Evolutionary conservation across 1,140 invertebrate genomes (phyloP).

Genomic region (Chlorops oryzae): DNA sequence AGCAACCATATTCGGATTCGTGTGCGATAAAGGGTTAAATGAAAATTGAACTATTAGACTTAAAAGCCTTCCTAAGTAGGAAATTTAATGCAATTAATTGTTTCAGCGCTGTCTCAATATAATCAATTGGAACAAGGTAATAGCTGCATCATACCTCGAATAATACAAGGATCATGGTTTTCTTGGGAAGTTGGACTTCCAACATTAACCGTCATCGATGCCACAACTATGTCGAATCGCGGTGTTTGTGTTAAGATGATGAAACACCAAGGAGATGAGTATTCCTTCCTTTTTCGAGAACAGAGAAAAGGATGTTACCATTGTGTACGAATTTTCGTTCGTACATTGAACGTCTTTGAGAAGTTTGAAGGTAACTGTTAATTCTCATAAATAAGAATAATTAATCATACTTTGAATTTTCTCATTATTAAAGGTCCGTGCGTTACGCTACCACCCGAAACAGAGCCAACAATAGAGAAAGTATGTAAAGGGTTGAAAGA

Average conservation of each 20-base stretch:
- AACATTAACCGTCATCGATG: slow-evolving; percentile 76
- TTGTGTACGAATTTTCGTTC: slow-evolving; percentile 77
- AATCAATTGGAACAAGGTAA: slow-evolving; percentile 28
- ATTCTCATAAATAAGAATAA: not conserved
- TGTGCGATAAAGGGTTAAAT: too few species aligned
- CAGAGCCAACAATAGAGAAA: slow-evolving; percentile 65
- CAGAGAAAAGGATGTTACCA: slow-evolving; percentile 64
- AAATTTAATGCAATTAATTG: too few species aligned
- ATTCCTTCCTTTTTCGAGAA: slow-evolving; percentile 74
- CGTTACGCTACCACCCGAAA: slow-evolving; percentile 57
- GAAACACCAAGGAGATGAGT: slow-evolving; percentile 72
- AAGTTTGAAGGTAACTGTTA: slow-evolving; percentile 68
- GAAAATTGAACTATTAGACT: too few species aligned
- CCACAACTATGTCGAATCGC: slow-evolving; percentile 63
- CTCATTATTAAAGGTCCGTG: slow-evolving; percentile 55
- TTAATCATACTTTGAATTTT: not conserved
- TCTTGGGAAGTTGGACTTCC: slow-evolving; percentile 82
- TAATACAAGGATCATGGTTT: slow-evolving; percentile 81
- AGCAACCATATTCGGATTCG: too few species aligned
- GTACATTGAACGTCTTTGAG: slow-evolving; percentile 85
- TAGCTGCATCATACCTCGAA: slow-evolving; percentile 61
- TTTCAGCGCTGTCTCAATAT: too few species aligned
- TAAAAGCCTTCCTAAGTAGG: too few species aligned
- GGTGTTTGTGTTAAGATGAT: slow-evolving; percentile 67
- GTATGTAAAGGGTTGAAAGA: slow-evolving; percentile 68